A percentile compares a stretch with the other conserved stretches of the same genome.
These are phyloP conservation scores for Phataginus tetradactyla DNA, from an alignment of 2,797 vertebrate species.

Conservation along the genomic window DNA sequence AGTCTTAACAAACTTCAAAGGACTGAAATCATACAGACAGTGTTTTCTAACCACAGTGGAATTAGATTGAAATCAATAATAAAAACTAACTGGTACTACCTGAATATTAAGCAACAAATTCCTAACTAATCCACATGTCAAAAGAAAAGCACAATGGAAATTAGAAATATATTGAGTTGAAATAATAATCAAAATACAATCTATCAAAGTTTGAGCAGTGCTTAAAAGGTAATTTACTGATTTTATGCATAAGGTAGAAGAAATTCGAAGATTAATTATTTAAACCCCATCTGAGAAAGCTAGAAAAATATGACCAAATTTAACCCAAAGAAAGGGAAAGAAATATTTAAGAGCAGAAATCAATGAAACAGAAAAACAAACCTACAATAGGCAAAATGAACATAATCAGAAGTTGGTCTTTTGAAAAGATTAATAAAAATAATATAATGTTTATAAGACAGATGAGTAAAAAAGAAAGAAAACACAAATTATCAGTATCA, in stretches of 20 bases:
- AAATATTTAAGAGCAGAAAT: background rate
- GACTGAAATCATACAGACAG: background rate
- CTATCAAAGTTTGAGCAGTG: background rate
- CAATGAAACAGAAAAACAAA: background rate
- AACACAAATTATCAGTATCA: background rate
- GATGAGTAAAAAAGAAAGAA: background rate
- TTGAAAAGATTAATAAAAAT: background rate
- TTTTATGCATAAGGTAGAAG: background rate
- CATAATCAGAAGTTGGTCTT: background rate
- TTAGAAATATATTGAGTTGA: background rate
- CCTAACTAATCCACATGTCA: background rate
- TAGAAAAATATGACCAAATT: slow-evolving; percentile 9
- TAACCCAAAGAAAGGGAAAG: background rate
- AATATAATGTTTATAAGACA: background rate
- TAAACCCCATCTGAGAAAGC: background rate
- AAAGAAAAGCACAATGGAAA: background rate
- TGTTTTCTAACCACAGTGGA: background rate
- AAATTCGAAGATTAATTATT: background rate
- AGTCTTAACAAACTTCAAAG: background rate
- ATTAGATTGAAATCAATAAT: background rate
- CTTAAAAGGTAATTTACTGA: background rate
- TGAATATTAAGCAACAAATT: background rate
- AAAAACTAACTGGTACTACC: background rate
- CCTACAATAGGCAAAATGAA: background rate
- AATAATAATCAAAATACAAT: background rate